Evolutionary conservation across 1,140 invertebrate genomes (phyloP).

Genomic region (Battus philenor): DNA sequence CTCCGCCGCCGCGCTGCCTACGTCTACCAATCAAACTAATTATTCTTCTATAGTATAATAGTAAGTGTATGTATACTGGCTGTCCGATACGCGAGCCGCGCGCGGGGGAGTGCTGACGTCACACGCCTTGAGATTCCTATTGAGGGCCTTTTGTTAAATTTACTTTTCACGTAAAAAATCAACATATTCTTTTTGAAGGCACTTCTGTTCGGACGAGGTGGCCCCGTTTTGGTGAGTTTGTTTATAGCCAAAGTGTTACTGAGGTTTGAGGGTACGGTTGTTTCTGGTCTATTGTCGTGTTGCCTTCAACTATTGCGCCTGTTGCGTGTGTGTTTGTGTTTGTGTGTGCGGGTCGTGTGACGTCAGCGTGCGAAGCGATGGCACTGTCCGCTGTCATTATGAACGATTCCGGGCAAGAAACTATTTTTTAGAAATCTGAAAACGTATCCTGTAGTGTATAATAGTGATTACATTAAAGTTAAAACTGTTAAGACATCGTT

Average conservation of each 20-base stretch:
- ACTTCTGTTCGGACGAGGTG: conserved; percentile 93
- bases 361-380: conserved; percentile 43
- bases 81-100: conserved; percentile 54
- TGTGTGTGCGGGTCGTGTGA: conserved; percentile 60
- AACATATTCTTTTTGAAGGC: conserved; percentile 87
- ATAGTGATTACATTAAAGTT: conserved; percentile 6
- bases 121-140: conserved; percentile 82
- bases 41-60: conserved; percentile 75
- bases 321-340: too few species aligned
- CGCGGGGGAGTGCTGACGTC: conserved; percentile 50
- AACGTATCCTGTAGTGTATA: conserved; percentile 6
- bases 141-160: conserved; percentile 87
- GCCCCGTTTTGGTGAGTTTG: conserved; percentile 80
- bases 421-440: conserved; percentile 6
- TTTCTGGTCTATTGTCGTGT: conserved; percentile 57
- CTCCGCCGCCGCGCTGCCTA: conserved; percentile 55
- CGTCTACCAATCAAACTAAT: conserved; percentile 75
- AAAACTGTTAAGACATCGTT: too few species aligned
- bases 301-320: conserved; percentile 62
- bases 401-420: conserved; percentile 11
- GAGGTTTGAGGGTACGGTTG: conserved; percentile 36
- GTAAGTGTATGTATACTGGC: conserved; percentile 70
- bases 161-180: conserved; percentile 88
- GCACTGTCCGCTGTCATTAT: conserved; percentile 26
- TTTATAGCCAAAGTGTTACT: conserved; percentile 42